These are phyloP conservation scores for Steinernema carpocapsae DNA, from an alignment of 2,888 invertebrate genomes.

Conservation along the genomic window DNA sequence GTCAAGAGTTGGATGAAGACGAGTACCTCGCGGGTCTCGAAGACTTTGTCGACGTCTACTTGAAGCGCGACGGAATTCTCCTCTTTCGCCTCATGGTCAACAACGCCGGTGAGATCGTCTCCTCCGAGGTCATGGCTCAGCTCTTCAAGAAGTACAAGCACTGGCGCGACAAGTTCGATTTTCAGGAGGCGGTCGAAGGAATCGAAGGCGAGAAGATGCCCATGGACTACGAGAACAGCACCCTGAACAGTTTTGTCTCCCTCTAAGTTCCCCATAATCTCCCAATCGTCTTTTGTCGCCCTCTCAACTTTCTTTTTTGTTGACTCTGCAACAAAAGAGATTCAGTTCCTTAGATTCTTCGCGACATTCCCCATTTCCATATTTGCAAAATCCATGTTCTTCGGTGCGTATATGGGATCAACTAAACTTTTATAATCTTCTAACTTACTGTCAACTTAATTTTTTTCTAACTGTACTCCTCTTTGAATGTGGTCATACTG, in stretches of 20 bases:
- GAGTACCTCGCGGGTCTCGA: not conserved
- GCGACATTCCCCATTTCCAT: too few species aligned
- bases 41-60: constrained; percentile 34
- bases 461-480: too few species aligned
- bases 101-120: constrained; percentile 48
- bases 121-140: constrained; percentile 37
- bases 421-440: too few species aligned
- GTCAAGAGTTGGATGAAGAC: not conserved
- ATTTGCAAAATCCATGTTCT: too few species aligned
- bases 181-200: not conserved
- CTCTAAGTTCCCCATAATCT: too few species aligned
- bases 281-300: not conserved
- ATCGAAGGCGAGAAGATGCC: not conserved
- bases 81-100: constrained; percentile 48
- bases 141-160: constrained; percentile 28
- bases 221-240: not conserved
- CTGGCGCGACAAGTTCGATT: not conserved
- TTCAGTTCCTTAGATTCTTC: not conserved
- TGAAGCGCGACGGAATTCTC: constrained; percentile 48
- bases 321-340: not conserved
- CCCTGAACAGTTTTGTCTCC: too few species aligned
- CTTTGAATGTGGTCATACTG: too few species aligned
- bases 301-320: not conserved
- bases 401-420: too few species aligned
- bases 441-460: too few species aligned